These are phyloP conservation scores for Bembecia ichneumoniformis DNA, from an alignment of 2,888 invertebrate genomes.

Conservation along the genomic window DNA sequence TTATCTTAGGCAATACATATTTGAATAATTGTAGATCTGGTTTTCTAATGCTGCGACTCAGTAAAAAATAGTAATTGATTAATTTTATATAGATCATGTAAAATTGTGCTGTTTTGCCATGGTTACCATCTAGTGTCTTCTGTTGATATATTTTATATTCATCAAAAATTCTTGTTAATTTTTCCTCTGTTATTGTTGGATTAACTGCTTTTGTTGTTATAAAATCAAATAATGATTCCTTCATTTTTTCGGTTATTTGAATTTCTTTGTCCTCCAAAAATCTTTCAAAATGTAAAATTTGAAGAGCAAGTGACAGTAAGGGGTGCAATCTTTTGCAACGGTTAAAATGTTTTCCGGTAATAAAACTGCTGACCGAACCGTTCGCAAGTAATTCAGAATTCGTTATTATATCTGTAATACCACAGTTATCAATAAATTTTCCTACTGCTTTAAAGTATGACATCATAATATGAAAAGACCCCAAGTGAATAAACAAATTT, in stretches of 20 bases:
- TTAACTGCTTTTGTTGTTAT: constrained; percentile 14
- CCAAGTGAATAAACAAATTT: constrained; percentile 23
- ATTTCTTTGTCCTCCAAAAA: constrained; percentile 12
- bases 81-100: constrained; percentile 14
- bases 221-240: constrained; percentile 19
- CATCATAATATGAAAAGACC: constrained; percentile 21
- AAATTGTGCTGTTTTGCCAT: constrained; percentile 14
- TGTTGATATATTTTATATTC: neutral
- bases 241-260: constrained; percentile 12
- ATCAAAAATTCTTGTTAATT: neutral
- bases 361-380: constrained; percentile 23
- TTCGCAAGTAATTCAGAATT: constrained; percentile 8
- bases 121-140: constrained; percentile 8
- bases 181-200: neutral
- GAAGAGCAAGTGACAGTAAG: constrained; percentile 15
- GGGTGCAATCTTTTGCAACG: constrained; percentile 25
- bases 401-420: constrained; percentile 19
- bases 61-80: constrained; percentile 11
- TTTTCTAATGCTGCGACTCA: constrained; percentile 16
- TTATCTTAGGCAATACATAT: constrained; percentile 13
- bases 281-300: constrained; percentile 21
- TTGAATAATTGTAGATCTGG: constrained; percentile 13
- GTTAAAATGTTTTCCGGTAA: constrained; percentile 23
- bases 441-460: constrained; percentile 25
- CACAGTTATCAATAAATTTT: constrained; percentile 20